Evolutionary conservation across 2,888 invertebrate genomes (phyloP).

Genomic region (Sycophila texana): DNA sequence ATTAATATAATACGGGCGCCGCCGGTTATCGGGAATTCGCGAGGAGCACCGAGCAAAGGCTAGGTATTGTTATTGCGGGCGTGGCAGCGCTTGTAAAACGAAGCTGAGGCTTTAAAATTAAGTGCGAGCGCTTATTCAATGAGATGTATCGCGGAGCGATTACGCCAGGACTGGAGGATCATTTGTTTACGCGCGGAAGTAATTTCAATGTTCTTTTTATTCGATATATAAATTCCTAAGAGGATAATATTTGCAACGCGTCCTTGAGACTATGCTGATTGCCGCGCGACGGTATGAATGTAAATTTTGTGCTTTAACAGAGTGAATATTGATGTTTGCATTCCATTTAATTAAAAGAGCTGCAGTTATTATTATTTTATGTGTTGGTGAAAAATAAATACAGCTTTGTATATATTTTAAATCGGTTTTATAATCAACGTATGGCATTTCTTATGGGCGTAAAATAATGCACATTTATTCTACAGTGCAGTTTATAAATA

Average conservation of each 20-base stretch:
- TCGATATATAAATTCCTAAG: conserved; percentile 11
- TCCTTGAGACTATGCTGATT: conserved; percentile 19
- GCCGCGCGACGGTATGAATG: conserved; percentile 1
- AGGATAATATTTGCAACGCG: conserved; percentile 18
- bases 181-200: conserved; percentile 11
- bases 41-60: too few relatives aligned
- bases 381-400: not conserved
- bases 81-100: too few relatives aligned
- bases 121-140: too few relatives aligned
- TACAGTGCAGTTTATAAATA: not conserved
- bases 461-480: not conserved
- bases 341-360: not conserved
- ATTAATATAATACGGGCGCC: conserved; percentile 10
- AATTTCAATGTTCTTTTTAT: not conserved
- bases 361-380: not conserved
- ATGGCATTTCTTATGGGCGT: not conserved
- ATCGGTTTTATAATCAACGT: too few relatives aligned
- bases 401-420: not conserved
- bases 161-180: not conserved
- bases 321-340: not conserved
- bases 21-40: not conserved
- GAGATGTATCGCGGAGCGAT: not conserved
- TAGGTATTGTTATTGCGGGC: too few relatives aligned
- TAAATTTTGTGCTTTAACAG: not conserved
- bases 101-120: too few relatives aligned